These are phyloP conservation scores for Teleiodes luculella DNA, from an alignment of 2,888 invertebrate genomes.

Conservation along the genomic window DNA sequence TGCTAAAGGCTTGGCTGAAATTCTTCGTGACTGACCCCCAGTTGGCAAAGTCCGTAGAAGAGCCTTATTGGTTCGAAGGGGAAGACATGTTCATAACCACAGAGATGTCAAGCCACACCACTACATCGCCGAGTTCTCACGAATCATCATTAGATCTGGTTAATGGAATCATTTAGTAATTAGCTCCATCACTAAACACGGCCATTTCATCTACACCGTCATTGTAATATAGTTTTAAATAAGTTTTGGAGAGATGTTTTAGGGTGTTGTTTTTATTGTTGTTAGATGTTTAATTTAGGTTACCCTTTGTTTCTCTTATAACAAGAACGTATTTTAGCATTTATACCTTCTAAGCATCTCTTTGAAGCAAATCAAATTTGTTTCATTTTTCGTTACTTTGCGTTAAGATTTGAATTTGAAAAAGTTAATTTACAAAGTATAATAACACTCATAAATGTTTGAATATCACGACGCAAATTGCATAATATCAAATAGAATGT, in stretches of 20 bases:
- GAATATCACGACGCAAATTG: constrained; percentile 33
- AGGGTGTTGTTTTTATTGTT: background rate
- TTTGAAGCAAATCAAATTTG: constrained; percentile 34
- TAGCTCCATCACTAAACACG: constrained; percentile 32
- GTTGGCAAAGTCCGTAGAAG: constrained; percentile 70
- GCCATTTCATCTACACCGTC: constrained; percentile 48
- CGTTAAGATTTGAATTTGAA: background rate
- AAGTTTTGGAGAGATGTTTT: constrained; percentile 52
- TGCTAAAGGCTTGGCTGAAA: constrained; percentile 78
- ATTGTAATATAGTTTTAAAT: constrained; percentile 43
- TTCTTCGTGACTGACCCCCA: constrained; percentile 77
- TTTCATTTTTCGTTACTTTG: background rate
- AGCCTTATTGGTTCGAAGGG: constrained; percentile 69
- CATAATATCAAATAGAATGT: constrained; percentile 41
- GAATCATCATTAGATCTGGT: constrained; percentile 69
- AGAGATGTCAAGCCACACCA: constrained; percentile 59
- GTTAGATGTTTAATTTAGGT: constrained; percentile 17
- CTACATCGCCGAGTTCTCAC: constrained; percentile 55
- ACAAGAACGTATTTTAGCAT: constrained; percentile 16
- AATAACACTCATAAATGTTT: constrained; percentile 13
- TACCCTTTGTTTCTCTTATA: constrained; percentile 19
- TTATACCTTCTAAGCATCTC: constrained; percentile 35
- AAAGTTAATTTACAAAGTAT: background rate
- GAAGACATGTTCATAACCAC: constrained; percentile 59
- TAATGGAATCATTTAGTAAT: constrained; percentile 71